A percentile compares a stretch with the other conserved stretches of the same genome.
These are phyloP conservation scores for Conger conger DNA, from an alignment of 2,113 vertebrate genomes.

Conservation along the genomic window DNA sequence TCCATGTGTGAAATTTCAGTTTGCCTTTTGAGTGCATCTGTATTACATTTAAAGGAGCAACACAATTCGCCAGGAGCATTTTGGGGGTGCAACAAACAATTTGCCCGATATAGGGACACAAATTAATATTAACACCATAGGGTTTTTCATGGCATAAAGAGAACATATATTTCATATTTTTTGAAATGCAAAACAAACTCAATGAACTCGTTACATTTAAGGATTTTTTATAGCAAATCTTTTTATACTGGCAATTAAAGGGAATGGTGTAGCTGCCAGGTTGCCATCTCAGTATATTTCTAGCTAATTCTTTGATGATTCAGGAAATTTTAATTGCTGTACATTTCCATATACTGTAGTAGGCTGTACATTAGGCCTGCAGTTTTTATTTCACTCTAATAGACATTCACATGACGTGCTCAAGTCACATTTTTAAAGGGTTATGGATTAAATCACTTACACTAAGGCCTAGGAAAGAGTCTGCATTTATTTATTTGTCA, in stretches of 20 bases:
- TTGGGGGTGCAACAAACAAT: neutral
- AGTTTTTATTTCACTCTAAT: neutral
- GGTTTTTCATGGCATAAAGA: neutral
- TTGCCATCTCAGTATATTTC: neutral
- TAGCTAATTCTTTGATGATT: neutral
- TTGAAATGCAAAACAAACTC: neutral
- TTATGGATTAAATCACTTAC: neutral
- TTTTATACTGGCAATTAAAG: neutral
- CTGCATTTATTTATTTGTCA: neutral
- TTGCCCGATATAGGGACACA: neutral
- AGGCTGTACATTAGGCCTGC: neutral
- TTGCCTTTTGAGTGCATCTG: too few relatives aligned
- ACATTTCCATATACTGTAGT: neutral
- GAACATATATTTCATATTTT: neutral
- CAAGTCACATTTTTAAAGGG: neutral
- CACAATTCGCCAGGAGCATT: neutral
- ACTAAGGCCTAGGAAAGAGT: neutral
- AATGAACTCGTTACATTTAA: neutral
- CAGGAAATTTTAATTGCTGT: neutral
- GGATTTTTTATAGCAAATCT: neutral
- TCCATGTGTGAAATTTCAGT: neutral
- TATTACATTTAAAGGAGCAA: neutral
- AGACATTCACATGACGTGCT: neutral
- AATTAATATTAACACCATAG: neutral
- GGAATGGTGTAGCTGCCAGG: neutral